A percentile compares a stretch with the other conserved stretches of the same genome.
Conservation (phyloP, 2,888 invertebrate species). For the Andrena trimmerana region DNA sequence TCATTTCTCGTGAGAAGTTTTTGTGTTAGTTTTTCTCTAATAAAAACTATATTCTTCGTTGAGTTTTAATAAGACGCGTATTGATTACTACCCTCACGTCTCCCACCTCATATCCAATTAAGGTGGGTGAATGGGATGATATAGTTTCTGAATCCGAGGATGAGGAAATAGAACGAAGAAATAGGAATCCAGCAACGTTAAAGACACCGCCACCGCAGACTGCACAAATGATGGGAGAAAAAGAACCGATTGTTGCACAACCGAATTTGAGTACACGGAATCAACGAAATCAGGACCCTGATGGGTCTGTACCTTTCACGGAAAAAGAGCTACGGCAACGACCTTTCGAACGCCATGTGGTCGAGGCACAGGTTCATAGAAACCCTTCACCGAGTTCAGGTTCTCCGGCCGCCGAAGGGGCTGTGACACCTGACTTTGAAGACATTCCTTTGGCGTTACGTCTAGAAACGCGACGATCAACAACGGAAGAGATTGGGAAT, state of each 20-base stretch:
- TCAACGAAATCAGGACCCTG: not conserved
- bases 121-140: not conserved
- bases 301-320: not conserved
- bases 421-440: not conserved
- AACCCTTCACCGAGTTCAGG: not conserved
- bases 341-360: not conserved
- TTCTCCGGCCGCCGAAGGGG: not conserved
- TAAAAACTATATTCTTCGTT: too few relatives aligned
- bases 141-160: conserved; percentile 1
- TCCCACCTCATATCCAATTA: too few relatives aligned
- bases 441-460: not conserved
- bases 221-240: not conserved
- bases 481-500: not conserved
- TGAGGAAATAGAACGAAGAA: not conserved
- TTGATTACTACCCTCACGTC: too few relatives aligned
- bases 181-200: not conserved
- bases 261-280: not conserved
- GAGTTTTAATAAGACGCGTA: too few relatives aligned
- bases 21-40: too few relatives aligned
- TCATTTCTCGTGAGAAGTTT: too few relatives aligned
- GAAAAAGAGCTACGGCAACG: not conserved
- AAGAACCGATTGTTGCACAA: not conserved
- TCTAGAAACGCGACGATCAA: not conserved
- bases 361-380: not conserved
- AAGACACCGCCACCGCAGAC: not conserved